Evolutionary conservation across 1,140 invertebrate species (phyloP).

Genomic region (Vollenhovia emeryi): DNA sequence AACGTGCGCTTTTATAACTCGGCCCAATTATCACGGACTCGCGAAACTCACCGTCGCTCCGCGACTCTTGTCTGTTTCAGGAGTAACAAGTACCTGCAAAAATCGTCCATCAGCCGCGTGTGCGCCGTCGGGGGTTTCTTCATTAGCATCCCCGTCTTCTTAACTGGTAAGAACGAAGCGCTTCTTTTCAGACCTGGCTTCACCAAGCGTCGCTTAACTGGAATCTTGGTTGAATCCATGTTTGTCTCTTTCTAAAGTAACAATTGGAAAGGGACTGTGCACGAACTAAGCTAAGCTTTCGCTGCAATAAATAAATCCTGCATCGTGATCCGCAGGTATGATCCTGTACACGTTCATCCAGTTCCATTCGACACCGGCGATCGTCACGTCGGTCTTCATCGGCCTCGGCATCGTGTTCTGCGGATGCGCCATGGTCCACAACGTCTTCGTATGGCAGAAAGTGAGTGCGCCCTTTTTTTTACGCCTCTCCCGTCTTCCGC

Average conservation of each 20-base stretch:
- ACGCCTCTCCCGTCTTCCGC: neutral
- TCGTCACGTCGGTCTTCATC: conserved; percentile 95
- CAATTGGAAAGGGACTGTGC: no score
- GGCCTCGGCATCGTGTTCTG: conserved; percentile 96
- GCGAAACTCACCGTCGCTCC: conserved; percentile 35
- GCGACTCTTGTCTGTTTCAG: conserved; percentile 87
- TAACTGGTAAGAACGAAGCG: conserved; percentile 90
- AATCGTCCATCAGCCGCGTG: conserved; percentile 95
- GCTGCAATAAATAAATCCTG: conserved; percentile 21
- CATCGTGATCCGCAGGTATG: conserved; percentile 89
- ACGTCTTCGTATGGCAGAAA: conserved; percentile 97
- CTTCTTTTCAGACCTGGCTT: neutral
- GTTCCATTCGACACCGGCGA: conserved; percentile 95
- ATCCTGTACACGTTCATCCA: conserved; percentile 97
- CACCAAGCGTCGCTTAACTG: no score
- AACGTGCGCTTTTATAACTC: conserved; percentile 36
- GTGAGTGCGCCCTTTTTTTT: conserved; percentile 85
- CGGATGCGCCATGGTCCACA: conserved; percentile 96
- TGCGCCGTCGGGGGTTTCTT: conserved; percentile 97
- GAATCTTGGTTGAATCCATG: no score
- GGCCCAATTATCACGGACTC: conserved; percentile 59
- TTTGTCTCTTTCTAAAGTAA: no score
- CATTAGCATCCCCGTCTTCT: conserved; percentile 96
- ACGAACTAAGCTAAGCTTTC: no score
- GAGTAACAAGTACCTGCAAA: conserved; percentile 95